Conservation (phyloP, 2,113 vertebrate species). For the Scomber scombrus region DNA sequence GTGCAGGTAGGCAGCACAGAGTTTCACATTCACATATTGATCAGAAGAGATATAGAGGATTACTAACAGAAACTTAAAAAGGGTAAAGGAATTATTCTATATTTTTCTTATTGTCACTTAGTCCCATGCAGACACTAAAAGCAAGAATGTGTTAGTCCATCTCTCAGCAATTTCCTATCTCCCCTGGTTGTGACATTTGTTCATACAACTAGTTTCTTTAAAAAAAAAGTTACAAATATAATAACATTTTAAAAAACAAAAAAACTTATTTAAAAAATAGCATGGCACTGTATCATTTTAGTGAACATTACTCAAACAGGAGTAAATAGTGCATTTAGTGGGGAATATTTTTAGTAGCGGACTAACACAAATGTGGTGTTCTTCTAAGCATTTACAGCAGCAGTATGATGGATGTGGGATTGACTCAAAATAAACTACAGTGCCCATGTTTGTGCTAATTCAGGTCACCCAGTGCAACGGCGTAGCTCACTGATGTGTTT, state of each 20-base stretch:
- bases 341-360: no score
- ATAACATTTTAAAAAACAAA: no score
- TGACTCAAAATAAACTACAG: conserved; percentile 3
- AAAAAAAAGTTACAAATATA: background rate
- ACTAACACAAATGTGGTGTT: background rate
- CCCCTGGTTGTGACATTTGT: no score
- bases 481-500: background rate
- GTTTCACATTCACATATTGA: conserved; percentile 74
- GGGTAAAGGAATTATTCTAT: no score
- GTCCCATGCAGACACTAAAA: no score
- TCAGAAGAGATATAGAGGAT: conserved; percentile 65
- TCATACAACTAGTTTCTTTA: background rate
- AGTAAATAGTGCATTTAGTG: background rate
- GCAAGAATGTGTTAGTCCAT: no score
- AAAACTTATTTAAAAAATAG: no score
- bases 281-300: background rate
- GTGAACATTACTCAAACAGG: background rate
- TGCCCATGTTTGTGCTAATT: background rate
- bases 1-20: conserved; percentile 34
- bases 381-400: background rate
- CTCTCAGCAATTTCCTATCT: no score
- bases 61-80: conserved; percentile 32
- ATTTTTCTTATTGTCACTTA: no score
- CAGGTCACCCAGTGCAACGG: conserved; percentile 12
- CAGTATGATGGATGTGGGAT: background rate